Evolutionary conservation across 2,797 vertebrate species (phyloP).

Genomic region (Mormyrus hasselquistii): DNA sequence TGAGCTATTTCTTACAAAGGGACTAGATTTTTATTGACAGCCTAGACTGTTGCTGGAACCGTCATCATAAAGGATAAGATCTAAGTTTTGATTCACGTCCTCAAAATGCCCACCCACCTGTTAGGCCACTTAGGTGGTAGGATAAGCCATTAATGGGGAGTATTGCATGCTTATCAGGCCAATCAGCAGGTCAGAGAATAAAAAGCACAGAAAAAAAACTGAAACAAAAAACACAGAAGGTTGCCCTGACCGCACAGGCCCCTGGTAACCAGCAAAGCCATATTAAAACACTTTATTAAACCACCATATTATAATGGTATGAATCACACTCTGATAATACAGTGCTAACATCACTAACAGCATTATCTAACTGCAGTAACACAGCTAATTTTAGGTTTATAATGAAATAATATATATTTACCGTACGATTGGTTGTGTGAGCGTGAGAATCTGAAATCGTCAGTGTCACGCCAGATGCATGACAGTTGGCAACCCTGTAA

Average conservation of each 20-base stretch:
- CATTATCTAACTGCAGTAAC: no score
- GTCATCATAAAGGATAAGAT: background rate
- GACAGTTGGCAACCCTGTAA: no score
- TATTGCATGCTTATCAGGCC: background rate
- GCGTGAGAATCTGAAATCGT: no score
- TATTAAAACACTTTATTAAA: background rate
- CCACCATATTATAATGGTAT: background rate
- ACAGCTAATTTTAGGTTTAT: no score
- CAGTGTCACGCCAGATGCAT: no score
- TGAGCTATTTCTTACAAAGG: background rate
- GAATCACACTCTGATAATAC: background rate
- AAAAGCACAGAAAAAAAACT: background rate
- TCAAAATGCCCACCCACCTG: background rate
- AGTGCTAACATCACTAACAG: background rate
- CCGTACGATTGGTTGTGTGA: no score
- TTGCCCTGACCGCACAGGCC: background rate
- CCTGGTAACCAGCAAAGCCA: background rate
- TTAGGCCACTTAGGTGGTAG: background rate
- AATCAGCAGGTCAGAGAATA: background rate
- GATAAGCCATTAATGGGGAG: background rate
- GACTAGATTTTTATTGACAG: background rate
- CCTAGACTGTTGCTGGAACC: background rate
- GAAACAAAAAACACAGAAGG: background rate
- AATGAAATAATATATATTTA: no score
- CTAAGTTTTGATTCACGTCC: background rate